phyloP scores from a whole-genome alignment of 2,797 vertebrate species.

The Euthynnus affinis region DNA sequence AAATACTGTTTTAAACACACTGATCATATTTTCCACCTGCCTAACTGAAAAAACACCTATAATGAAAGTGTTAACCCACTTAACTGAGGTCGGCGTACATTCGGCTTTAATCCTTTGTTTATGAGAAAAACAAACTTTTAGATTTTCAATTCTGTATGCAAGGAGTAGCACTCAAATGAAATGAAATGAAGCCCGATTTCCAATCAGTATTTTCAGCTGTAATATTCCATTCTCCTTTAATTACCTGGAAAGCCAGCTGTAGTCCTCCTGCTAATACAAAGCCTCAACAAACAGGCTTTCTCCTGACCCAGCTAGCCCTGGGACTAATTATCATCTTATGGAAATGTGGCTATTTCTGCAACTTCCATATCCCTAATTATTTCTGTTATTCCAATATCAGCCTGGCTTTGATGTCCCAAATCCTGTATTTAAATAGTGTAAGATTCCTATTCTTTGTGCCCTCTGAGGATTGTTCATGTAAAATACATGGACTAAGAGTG shows the following conservation, averaged over 20 bases:
- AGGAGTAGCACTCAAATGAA: slow-evolving; percentile 41
- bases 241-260: slow-evolving; percentile 75
- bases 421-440: slow-evolving; percentile 99
- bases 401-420: slow-evolving; percentile 98
- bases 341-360: slow-evolving; percentile 97
- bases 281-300: slow-evolving; percentile 79
- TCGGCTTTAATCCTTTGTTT: slow-evolving; percentile 47
- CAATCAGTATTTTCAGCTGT: slow-evolving; percentile 70
- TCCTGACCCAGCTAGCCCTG: slow-evolving; percentile 93
- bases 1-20: slow-evolving; percentile 58
- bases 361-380: slow-evolving; percentile 99
- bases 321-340: slow-evolving; percentile 99
- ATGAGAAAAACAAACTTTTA: slow-evolving; percentile 47
- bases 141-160: slow-evolving; percentile 41
- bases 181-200: slow-evolving; percentile 65
- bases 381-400: slow-evolving; percentile 98
- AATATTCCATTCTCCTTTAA: slow-evolving; percentile 63
- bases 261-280: slow-evolving; percentile 71
- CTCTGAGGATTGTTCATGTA: slow-evolving; percentile 96
- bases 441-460: slow-evolving; percentile 94
- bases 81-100: slow-evolving; percentile 44
- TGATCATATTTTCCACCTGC: slow-evolving; percentile 69
- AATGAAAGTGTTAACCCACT: slow-evolving; percentile 71
- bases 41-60: slow-evolving; percentile 65
- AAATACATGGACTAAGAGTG: slow-evolving; percentile 96